Base-by-base conservation (phyloP, 1,140 invertebrate species). In the Sarcophaga bullata region DNA sequence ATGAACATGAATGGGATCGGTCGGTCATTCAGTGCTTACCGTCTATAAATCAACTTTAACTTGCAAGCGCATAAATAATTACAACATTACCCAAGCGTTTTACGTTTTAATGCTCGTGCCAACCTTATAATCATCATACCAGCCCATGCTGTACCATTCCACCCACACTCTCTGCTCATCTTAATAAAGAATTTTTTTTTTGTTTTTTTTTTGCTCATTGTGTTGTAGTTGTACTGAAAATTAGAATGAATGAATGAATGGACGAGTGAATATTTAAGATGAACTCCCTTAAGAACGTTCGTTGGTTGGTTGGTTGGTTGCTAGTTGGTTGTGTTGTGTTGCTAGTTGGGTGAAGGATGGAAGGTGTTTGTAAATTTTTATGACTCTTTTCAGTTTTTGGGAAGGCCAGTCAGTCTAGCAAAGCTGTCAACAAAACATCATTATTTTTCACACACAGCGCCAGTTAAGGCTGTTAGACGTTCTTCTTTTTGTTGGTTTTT, bases 61-160 rank as follows among this genome's bases (percentile, higher is more conserved):
- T 82, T 82, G 76, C 75, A 48, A 50, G 75, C 54, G 76, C 54
- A 82, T 82, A 82, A 82, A 80, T 82, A 82, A 82, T 82, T 82
- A 82, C 82, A 54, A 58, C 62, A 68, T 17, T 68, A 25, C n/a
- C 62, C 54, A 82, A 78, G 19, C 73, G 37, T 80, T 54, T 54
- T 78, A 25, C 72, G 19, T 13, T 58, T 58, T 13, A 58, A 5
- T 58, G 11, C 11, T 5, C 11, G 54, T 11, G 11, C 11, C 54
- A 58, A n/a, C 11, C 11, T 11, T 58, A n/a, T 58, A n/a, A 58
- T 58, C 11, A 11, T 58, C 11, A 11, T 58, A 11, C 54, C 54
- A n/a, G 11, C n/a, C 37, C 73, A 48, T 75, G 37, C 48, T 19
- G 6, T 47, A 73, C 19, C 19, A 25, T 7, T 19, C 0, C 8